Percentiles rank a stretch among this genome's conserved stretches.
Evolutionary conservation across 2,113 vertebrate genomes (phyloP).

Genomic region (Semnornis frantzii): DNA sequence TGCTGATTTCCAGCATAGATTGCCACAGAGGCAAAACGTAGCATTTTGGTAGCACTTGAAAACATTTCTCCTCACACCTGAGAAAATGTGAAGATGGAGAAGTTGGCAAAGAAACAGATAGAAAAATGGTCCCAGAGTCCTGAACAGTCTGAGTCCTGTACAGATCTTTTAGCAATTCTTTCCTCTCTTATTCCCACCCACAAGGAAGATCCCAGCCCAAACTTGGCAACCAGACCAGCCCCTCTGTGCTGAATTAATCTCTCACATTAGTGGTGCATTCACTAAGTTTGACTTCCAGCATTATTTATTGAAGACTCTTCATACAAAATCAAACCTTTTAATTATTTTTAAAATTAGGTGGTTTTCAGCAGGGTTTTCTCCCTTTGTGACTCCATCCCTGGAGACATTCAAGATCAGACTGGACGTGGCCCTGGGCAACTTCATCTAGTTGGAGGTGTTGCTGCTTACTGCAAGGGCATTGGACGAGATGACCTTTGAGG

Average conservation of each 20-base stretch:
- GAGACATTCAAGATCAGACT: too few species aligned
- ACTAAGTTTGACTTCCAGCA: neutral
- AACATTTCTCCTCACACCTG: neutral
- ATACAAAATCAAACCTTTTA: neutral
- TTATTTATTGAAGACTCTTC: neutral
- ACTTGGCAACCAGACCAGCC: neutral
- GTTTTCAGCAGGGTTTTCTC: neutral
- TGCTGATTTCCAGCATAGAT: neutral
- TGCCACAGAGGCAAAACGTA: neutral
- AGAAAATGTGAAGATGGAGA: neutral
- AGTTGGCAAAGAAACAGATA: neutral
- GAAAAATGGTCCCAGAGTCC: neutral
- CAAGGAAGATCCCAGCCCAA: neutral
- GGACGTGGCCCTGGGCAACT: too few species aligned
- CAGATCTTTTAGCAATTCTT: neutral
- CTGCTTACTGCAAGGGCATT: too few species aligned
- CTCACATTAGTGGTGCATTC: neutral
- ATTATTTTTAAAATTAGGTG: neutral
- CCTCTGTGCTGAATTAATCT: neutral
- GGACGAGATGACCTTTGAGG: too few species aligned
- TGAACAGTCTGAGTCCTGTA: neutral
- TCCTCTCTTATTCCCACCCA: neutral
- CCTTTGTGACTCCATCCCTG: neutral
- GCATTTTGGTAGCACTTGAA: neutral
- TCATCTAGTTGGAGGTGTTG: too few species aligned